Evolutionary conservation across 1,140 invertebrate species (phyloP).

Genomic region (Habropoda laboriosa): DNA sequence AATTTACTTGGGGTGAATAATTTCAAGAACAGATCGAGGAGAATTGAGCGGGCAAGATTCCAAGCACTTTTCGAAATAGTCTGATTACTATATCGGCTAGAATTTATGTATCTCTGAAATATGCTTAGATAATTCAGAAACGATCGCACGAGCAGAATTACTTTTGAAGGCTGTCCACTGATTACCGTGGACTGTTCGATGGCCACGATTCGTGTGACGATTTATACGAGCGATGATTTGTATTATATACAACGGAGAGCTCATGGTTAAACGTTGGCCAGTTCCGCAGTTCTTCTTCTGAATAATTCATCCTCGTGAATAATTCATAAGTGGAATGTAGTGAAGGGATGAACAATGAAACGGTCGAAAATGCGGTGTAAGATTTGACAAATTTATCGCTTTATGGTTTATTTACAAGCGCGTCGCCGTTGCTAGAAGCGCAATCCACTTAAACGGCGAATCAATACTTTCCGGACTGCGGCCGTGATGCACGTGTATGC

Average conservation of each 20-base stretch:
- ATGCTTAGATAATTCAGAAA: not conserved
- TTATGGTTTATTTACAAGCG: constrained; percentile 47
- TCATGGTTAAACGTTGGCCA: constrained; percentile 42
- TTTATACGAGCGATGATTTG: constrained; percentile 33
- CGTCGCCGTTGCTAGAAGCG: not conserved
- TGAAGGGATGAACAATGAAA: constrained; percentile 46
- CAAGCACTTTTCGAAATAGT: too few relatives aligned
- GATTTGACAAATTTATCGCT: constrained; percentile 55
- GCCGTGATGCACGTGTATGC: not conserved
- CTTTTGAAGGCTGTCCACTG: not conserved
- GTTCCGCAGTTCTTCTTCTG: constrained; percentile 39
- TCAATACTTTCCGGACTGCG: constrained; percentile 20
- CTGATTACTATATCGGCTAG: too few relatives aligned
- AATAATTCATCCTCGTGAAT: constrained; percentile 47
- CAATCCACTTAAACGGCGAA: constrained; percentile 46
- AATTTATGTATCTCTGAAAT: too few relatives aligned
- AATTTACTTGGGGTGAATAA: too few relatives aligned
- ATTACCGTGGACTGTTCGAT: not conserved
- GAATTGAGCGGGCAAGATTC: too few relatives aligned
- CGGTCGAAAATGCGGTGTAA: constrained; percentile 38
- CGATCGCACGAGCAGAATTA: not conserved
- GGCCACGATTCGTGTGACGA: constrained; percentile 15
- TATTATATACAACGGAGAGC: constrained; percentile 22
- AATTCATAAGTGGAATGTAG: constrained; percentile 42
- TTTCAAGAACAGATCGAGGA: too few relatives aligned